Evolutionary conservation across 2,888 invertebrate genomes (phyloP).

Genomic region (Chloroclystis v-ata): DNA sequence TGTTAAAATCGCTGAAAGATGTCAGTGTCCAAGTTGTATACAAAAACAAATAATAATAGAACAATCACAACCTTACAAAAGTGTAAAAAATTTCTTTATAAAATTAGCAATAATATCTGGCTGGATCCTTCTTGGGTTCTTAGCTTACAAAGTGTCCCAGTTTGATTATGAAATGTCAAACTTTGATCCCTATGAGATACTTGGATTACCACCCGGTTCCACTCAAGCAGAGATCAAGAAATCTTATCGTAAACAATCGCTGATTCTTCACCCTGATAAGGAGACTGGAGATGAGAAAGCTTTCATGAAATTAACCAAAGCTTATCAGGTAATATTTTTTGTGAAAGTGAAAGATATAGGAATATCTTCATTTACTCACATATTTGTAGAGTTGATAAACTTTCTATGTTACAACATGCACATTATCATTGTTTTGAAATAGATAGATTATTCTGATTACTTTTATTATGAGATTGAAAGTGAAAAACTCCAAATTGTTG

Average conservation of each 20-base stretch:
- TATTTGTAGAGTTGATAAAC: too few species aligned
- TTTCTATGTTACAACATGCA: not conserved
- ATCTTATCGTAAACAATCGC: slow-evolving; percentile 95
- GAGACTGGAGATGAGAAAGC: slow-evolving; percentile 97
- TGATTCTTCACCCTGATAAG: slow-evolving; percentile 98
- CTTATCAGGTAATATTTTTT: slow-evolving; percentile 87
- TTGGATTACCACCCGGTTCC: slow-evolving; percentile 92
- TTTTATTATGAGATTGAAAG: too few species aligned
- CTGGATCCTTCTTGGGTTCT: slow-evolving; percentile 87
- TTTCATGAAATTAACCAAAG: slow-evolving; percentile 98
- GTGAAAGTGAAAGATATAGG: too few species aligned
- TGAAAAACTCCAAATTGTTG: too few species aligned
- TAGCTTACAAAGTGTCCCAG: slow-evolving; percentile 95
- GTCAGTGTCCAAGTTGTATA: slow-evolving; percentile 93
- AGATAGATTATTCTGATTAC: too few species aligned
- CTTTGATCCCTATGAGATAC: slow-evolving; percentile 98
- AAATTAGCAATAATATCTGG: slow-evolving; percentile 88
- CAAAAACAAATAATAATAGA: slow-evolving; percentile 90
- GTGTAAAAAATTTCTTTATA: slow-evolving; percentile 87
- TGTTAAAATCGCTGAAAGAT: slow-evolving; percentile 85
- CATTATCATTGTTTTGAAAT: too few species aligned
- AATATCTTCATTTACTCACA: too few species aligned
- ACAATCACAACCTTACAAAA: slow-evolving; percentile 92
- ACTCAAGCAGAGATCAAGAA: slow-evolving; percentile 94
- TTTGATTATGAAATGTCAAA: slow-evolving; percentile 99